These are phyloP conservation scores for Pampusana beccarii DNA, from an alignment of 2,113 vertebrate genomes.

Conservation along the genomic window DNA sequence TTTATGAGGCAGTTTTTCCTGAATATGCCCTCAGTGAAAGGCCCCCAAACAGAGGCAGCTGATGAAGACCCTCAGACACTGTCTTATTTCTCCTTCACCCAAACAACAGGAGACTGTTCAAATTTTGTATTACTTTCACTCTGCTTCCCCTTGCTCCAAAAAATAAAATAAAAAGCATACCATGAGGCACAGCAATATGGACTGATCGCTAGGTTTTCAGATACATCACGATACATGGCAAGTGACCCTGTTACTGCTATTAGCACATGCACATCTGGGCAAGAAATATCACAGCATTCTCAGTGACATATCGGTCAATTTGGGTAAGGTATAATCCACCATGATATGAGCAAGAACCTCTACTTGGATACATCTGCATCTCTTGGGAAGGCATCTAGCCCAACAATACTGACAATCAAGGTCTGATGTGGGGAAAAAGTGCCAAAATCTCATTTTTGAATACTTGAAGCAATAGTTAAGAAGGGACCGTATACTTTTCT, in stretches of 20 bases:
- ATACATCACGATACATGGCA: not conserved
- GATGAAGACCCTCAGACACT: constrained; percentile 34
- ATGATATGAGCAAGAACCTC: not conserved
- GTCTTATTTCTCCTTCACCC: constrained; percentile 49
- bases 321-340: not conserved
- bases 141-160: not conserved
- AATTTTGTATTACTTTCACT: constrained; percentile 1
- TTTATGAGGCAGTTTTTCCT: constrained; percentile 72
- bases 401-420: not conserved
- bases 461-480: not conserved
- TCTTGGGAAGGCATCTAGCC: not conserved
- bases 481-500: not conserved
- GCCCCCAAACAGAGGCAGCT: constrained; percentile 51
- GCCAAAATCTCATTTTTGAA: not conserved
- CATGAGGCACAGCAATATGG: not conserved
- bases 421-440: not conserved
- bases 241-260: not conserved
- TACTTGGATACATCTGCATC: not conserved
- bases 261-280: not conserved
- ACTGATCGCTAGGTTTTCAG: not conserved
- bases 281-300: not conserved
- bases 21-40: constrained; percentile 63
- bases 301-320: not conserved
- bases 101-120: constrained; percentile 23
- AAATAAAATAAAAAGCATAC: not conserved